Percentiles rank a stretch among this genome's conserved stretches.
Conservation (phyloP, 2,113 vertebrate species). For the Machaerirhynchus nigripectus region DNA sequence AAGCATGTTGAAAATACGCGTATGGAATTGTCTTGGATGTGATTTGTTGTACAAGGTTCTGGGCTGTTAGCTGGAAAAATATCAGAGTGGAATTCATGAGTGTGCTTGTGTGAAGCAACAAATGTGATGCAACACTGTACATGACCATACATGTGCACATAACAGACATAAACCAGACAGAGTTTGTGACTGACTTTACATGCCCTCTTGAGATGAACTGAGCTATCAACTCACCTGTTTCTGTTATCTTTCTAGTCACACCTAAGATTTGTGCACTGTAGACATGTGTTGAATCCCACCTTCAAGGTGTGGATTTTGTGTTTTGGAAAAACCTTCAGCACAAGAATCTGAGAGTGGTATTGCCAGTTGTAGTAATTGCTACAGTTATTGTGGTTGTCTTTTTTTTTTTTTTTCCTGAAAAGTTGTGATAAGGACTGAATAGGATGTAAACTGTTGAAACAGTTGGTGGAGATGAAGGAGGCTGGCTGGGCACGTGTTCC, state of each 20-base stretch:
- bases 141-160: neutral
- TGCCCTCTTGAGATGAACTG: neutral
- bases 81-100: neutral
- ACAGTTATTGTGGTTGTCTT: neutral
- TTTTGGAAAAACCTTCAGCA: neutral
- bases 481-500: neutral
- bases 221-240: neutral
- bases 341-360: neutral
- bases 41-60: neutral
- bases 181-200: neutral
- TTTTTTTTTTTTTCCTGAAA: neutral
- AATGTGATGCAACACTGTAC: neutral
- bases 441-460: neutral
- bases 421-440: neutral
- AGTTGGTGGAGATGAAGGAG: neutral
- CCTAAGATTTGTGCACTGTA: neutral
- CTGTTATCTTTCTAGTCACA: neutral
- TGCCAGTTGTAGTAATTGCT: neutral
- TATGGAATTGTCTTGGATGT: neutral
- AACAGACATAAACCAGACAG: neutral
- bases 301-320: neutral
- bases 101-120: neutral
- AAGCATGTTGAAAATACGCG: neutral
- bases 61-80: neutral
- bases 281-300: neutral